Conservation (phyloP, 1,140 invertebrate species). For the Drosophila trapezifrons region DNA sequence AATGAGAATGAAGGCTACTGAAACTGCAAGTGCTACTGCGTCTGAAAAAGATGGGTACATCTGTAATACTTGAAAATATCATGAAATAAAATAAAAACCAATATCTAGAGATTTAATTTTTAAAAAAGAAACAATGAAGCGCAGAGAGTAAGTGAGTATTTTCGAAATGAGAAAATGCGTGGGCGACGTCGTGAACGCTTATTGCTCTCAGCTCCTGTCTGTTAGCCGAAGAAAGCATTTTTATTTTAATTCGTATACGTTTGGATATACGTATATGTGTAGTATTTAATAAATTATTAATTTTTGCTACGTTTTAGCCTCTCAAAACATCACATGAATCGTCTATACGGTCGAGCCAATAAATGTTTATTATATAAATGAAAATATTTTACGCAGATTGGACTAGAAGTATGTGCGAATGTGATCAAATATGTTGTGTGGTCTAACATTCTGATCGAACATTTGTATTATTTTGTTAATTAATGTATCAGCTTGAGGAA, state of each 20-base stretch:
- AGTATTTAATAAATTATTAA: constrained; percentile 81
- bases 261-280: constrained; percentile 34
- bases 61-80: background rate
- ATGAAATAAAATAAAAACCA: background rate
- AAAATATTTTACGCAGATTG: constrained; percentile 47
- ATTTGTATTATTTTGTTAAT: constrained; percentile 28
- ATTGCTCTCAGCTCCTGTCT: constrained; percentile 16
- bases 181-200: constrained; percentile 17
- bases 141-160: constrained; percentile 5
- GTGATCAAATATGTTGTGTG: too few species aligned
- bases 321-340: constrained; percentile 67
- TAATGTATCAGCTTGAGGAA: constrained; percentile 15
- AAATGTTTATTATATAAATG: constrained; percentile 64
- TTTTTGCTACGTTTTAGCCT: constrained; percentile 60
- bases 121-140: constrained; percentile 3
- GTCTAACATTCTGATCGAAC: constrained; percentile 31
- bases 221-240: constrained; percentile 38
- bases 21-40: background rate
- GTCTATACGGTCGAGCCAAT: constrained; percentile 60
- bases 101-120: background rate
- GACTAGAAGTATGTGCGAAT: background rate
- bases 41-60: background rate
- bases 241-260: constrained; percentile 35
- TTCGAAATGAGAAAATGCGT: constrained; percentile 41
- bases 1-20: too few species aligned